A percentile compares a stretch with the other conserved stretches of the same genome.
Evolutionary conservation across 1,140 invertebrate genomes (phyloP).

Genomic region (Drosophila tani): DNA sequence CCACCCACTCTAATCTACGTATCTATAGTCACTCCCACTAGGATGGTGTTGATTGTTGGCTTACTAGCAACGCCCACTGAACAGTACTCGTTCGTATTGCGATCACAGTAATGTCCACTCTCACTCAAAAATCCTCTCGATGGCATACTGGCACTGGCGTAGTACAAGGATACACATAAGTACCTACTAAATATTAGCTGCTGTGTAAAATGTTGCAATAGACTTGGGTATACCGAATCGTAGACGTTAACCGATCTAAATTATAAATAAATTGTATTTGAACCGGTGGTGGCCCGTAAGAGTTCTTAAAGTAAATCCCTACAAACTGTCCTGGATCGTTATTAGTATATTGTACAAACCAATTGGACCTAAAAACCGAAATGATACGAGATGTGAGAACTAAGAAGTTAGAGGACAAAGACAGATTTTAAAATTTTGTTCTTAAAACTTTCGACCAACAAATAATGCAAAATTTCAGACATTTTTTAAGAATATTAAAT

Average conservation of each 20-base stretch:
- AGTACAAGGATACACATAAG: constrained; percentile 51
- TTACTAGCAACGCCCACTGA: constrained; percentile 29
- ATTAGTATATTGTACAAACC: neutral
- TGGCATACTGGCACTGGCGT: constrained; percentile 25
- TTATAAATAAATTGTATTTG: constrained; percentile 21
- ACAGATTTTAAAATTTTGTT: neutral
- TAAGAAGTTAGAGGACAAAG: constrained; percentile 23
- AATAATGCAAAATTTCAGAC: neutral
- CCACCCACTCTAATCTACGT: constrained; percentile 57
- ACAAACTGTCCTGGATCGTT: neutral
- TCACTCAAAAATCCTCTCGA: constrained; percentile 30
- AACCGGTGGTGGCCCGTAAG: constrained; percentile 64
- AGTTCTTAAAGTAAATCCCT: constrained; percentile 23
- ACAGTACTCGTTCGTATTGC: constrained; percentile 19
- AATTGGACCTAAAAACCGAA: constrained; percentile 10
- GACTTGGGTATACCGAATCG: constrained; percentile 23
- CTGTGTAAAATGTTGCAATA: constrained; percentile 78
- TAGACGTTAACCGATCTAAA: constrained; percentile 33
- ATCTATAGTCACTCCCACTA: constrained; percentile 32
- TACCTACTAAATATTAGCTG: constrained; percentile 65
- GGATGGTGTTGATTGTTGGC: constrained; percentile 61
- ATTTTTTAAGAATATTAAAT: neutral
- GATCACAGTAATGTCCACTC: constrained; percentile 29
- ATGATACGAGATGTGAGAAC: constrained; percentile 32
- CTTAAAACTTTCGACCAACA: neutral